A percentile compares a stretch with the other conserved stretches of the same genome.
phyloP scores from a whole-genome alignment of 2,797 vertebrate species.

The Silurus aristotelis region DNA sequence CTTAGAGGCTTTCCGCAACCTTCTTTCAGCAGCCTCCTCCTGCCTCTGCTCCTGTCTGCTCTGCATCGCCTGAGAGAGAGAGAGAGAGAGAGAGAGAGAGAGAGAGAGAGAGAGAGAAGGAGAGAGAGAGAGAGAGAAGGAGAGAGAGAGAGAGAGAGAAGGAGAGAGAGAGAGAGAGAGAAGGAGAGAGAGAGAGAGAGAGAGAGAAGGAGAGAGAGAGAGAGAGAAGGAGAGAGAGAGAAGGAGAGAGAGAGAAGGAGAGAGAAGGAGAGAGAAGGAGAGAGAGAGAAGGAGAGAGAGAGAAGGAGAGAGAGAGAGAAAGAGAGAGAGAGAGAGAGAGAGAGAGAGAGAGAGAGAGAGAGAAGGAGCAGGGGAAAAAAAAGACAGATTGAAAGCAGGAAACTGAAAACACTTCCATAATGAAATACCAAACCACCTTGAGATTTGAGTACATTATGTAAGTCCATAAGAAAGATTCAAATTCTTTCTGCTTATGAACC shows the following conservation, averaged over 20 bases:
- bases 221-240: constrained; percentile 41
- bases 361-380: background rate
- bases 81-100: background rate
- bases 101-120: background rate
- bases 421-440: background rate
- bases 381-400: background rate
- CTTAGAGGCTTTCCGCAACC: constrained; percentile 94
- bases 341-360: background rate
- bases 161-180: no score
- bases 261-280: constrained; percentile 40
- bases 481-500: background rate
- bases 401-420: background rate
- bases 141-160: no score
- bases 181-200: no score
- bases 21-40: constrained; percentile 92
- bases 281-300: no score
- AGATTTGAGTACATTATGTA: background rate
- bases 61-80: constrained; percentile 82
- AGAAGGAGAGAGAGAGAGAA: constrained; percentile 44
- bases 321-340: no score
- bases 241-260: no score
- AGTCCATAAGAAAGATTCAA: background rate
- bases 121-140: no score
- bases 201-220: no score
- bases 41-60: constrained; percentile 92